These are phyloP conservation scores for Pluvialis apricaria DNA, from an alignment of 2,113 vertebrate species.

Conservation along the genomic window DNA sequence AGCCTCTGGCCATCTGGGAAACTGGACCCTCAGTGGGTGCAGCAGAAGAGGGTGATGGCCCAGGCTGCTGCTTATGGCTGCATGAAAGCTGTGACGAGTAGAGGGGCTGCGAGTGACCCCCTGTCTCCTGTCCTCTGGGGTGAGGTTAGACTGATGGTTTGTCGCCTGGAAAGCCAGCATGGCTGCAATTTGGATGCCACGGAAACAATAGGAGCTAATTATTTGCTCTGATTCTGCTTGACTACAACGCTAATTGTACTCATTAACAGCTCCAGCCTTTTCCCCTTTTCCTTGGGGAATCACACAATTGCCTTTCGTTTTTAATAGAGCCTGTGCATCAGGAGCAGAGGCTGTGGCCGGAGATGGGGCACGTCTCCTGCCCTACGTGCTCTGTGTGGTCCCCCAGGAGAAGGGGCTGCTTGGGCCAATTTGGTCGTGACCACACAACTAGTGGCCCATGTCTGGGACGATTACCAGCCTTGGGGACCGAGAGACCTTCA, in stretches of 20 bases:
- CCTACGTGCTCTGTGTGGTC: background rate
- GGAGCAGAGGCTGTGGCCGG: background rate
- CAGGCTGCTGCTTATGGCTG: background rate
- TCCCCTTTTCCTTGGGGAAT: slow-evolving; percentile 24
- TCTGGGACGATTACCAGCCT: background rate
- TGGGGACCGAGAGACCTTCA: background rate
- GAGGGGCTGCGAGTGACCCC: background rate
- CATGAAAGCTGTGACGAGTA: background rate
- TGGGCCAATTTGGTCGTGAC: background rate
- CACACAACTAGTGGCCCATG: background rate
- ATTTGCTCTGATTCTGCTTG: slow-evolving; percentile 53
- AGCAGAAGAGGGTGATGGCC: background rate
- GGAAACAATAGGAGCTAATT: slow-evolving; percentile 46
- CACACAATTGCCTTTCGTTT: background rate
- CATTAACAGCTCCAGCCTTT: slow-evolving; percentile 51
- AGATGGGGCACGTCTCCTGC: background rate
- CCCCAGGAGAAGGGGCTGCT: background rate
- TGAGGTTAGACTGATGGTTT: background rate
- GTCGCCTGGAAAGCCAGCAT: background rate
- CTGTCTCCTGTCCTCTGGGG: background rate
- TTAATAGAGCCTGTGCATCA: background rate
- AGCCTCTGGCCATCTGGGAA: background rate
- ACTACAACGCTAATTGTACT: slow-evolving; percentile 54
- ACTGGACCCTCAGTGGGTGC: background rate
- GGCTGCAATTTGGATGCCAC: background rate